Base-by-base conservation (phyloP, 1,140 invertebrate genomes). In the Chrysopa pallens region DNA sequence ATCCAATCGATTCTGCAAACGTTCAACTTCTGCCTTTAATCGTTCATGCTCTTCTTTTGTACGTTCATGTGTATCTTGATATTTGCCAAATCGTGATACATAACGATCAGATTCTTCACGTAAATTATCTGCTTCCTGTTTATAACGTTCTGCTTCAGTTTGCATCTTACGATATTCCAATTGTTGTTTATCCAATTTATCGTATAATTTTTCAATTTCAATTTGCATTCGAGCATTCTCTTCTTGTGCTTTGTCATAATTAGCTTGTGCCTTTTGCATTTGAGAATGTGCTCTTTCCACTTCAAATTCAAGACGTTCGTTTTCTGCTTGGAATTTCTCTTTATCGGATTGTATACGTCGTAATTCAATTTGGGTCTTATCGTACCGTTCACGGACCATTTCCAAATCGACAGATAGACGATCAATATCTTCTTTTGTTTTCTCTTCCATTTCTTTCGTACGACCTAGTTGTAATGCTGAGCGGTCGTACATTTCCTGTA, bases 401-500 rank as follows among this genome's bases (percentile, higher is more conserved):
- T 86, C 80, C 4, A 86, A 60, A 53, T 88, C 84, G 37, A 86
- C 73, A 46, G 71, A 65, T 41, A 83, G 55, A 50, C 82, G 70
- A 52, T 91, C 87, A 45, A 90, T 68, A 50, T 90, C 86, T 54
- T 85, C 83, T 57, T 89, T 87, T 8, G 83, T 78, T 57, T 92
- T 91, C 48, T 92, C 88, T 66, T 93, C 89, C 50, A 78, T 73
- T 57, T 93, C 89, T 58, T 90, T 88, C 15, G 82, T 78, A 50
- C 88, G 72, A 40, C 75, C 77, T 1, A 92, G 64, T 55, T 92
- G 86, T 33, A 90, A 63, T 6, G 81, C 74, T 1, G 84, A 76
- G 35, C 87, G 68, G 51, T 92, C 87, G 57, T 88, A 88, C 62
- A 87, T 74, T 61, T 93, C 87, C 57, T 89, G 83, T 14, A 88